Evolutionary conservation across 2,888 invertebrate species (phyloP), one percentile per base, ranked within the genome.

Genomic region (Clepsis dumicolana): DNA sequence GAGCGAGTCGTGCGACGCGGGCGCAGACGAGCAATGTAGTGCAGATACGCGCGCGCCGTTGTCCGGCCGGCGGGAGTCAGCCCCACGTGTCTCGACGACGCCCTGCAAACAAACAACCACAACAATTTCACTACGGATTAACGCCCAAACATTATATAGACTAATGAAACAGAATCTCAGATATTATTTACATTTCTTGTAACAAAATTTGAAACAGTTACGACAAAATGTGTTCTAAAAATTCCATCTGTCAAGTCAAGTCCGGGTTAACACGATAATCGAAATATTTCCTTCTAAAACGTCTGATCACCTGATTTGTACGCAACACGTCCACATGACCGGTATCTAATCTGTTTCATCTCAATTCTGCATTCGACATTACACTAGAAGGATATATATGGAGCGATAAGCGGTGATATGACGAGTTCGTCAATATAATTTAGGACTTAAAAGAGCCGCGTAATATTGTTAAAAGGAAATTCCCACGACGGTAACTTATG

Each of bases 11-110:
- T 91, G 93, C 89, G 91, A 83, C 89, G 88, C 88, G 90, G 79
- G 80, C 89, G 92, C 93, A 81, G 79, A 86, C 88, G 80, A 79
- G 78, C 83, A 83, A 77, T 80, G 86, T 85, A 88, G 88, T 92
- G 92, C 76, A 82, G 87, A 82, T 80, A 81, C 80, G 83, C 85
- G 86, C 84, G 80, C 82, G 82, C 83, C 84, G 84, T 80, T 80
- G 77, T 76, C 78, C 79, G 79, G 82, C 79, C 78, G 82, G 80
- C 78, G 82, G 78, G 78, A 80, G 84, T 89, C 85, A 91, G 88
- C 88, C 90, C 87, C 91, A 90, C 90, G 88, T 85, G 84, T 83
- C 87, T 82, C 91, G 88, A 80, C 87, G 86, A 85, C 91, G 89
- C 87, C 90, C 93, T 92, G 91, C 80, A 90, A 91, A 72, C 67